phyloP scores from a whole-genome alignment of 2,888 invertebrate genomes.

The Phyllotreta cruciferae region DNA sequence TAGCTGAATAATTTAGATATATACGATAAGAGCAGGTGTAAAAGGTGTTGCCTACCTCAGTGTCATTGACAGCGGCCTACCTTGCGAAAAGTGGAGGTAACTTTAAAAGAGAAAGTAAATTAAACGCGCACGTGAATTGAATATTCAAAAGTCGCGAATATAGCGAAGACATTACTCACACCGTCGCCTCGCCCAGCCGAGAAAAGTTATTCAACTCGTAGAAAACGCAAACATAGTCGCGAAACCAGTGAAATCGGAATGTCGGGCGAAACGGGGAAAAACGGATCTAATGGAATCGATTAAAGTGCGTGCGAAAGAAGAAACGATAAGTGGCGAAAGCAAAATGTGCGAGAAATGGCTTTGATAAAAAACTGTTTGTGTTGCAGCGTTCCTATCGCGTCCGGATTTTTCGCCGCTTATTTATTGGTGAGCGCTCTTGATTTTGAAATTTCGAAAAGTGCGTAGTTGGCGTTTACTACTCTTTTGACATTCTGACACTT shows the following conservation, averaged over 20 bases:
- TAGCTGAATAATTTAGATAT: no score
- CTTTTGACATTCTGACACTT: conserved; percentile 9
- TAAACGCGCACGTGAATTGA: conserved; percentile 54
- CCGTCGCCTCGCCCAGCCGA: conserved; percentile 47
- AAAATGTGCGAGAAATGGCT: conserved; percentile 54
- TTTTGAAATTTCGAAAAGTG: not conserved
- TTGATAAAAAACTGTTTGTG: conserved; percentile 60
- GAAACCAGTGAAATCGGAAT: not conserved
- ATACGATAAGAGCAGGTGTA: no score
- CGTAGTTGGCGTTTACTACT: not conserved
- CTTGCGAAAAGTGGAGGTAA: conserved; percentile 40
- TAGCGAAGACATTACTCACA: conserved; percentile 51
- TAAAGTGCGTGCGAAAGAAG: conserved; percentile 13
- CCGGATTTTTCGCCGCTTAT: conserved; percentile 61
- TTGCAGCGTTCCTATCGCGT: conserved; percentile 61
- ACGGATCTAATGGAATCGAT: conserved; percentile 24
- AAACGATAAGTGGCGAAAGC: conserved; percentile 23
- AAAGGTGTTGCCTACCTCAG: no score
- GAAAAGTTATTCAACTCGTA: conserved; percentile 17
- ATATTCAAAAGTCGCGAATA: conserved; percentile 56
- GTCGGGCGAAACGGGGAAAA: conserved; percentile 3
- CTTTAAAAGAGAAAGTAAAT: conserved; percentile 55
- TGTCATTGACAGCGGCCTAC: conserved; percentile 4
- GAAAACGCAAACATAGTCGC: conserved; percentile 17
- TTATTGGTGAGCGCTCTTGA: conserved; percentile 56